Evolutionary conservation across 2,113 vertebrate species (phyloP), one percentile per base, ranked within the genome.

Genomic region (Pyxicephalus adspersus): DNA sequence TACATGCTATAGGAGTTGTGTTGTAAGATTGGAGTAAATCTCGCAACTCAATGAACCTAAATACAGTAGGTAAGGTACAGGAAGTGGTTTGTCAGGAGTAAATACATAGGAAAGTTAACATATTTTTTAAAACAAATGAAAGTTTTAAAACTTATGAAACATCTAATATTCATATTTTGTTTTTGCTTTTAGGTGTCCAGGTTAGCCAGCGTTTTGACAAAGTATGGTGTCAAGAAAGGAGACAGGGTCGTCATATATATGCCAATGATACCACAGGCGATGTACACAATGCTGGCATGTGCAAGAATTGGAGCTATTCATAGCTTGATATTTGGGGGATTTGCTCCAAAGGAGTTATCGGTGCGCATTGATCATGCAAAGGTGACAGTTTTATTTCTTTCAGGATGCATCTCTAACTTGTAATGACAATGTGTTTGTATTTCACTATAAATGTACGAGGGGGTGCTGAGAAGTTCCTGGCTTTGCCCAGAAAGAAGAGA

Each of bases 181-280:
- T 86, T 87, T 38, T 82, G 60, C 72, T 45, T 81, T 68, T 84
- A 99, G 97, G 97, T 99, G 61, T 98, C 97, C 76, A 95, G 86
- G 83, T 86, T 99, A 85, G 97, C 97, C 26, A 94, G 94, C 75
- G 95, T 98, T 51, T 84, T 99, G 78, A 92, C 92, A 83, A 96
- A 91, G 76, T 86, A 95, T 15, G 96, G 96, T 2, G 92, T 99
- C 45, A 88, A 84, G 82, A 96, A 92, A 80, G 96, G 96, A 20
- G 96, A 99, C 80, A 90, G 95, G 51, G 96, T 99, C 45, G 95
- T 98, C 67, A 98, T 99, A 89, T 99, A 99, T 87, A 99, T 99
- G 97, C 96, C 98, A 61, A 98, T 98, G 98, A 95, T 99, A 74
- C 98, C 97, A 0, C 94, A 99, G 89, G 96, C 97, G 2, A 94